A percentile compares a stretch with the other conserved stretches of the same genome.
phyloP scores from a whole-genome alignment of 2,797 vertebrate species.

The Spatula clypeata region DNA sequence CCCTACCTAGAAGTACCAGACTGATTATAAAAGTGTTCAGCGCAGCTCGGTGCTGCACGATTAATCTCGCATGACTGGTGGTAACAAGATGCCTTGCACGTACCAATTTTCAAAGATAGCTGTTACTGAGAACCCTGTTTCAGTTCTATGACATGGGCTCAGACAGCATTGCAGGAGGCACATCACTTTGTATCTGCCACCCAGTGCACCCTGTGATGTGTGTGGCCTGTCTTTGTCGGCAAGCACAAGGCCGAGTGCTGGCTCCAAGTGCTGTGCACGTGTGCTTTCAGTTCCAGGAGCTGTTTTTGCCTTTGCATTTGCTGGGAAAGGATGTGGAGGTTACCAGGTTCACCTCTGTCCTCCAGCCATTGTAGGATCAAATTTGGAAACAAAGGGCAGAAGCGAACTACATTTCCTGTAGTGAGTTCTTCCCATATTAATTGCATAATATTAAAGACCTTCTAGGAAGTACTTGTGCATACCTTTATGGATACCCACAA shows the following conservation, averaged over 20 bases:
- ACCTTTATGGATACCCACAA: not conserved
- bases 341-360: slow-evolving; percentile 18
- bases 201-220: not conserved
- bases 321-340: slow-evolving; percentile 2
- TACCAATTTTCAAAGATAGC: slow-evolving; percentile 32
- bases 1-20: slow-evolving; percentile 40
- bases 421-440: not conserved
- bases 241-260: not conserved
- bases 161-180: not conserved
- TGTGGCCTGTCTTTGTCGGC: not conserved
- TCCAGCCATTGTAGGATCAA: slow-evolving; percentile 7
- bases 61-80: slow-evolving; percentile 37
- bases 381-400: slow-evolving; percentile 8
- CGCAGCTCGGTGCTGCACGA: slow-evolving; percentile 18
- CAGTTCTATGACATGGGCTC: not conserved
- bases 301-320: not conserved
- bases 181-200: not conserved
- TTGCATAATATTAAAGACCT: not conserved
- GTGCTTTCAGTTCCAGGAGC: slow-evolving; percentile 8
- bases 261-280: not conserved
- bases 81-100: not conserved
- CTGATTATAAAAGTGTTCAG: slow-evolving; percentile 23
- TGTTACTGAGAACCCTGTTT: slow-evolving; percentile 9
- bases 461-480: not conserved
- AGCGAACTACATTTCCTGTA: not conserved